Conservation (phyloP, 2,113 vertebrate species). For the Candoia aspera region DNA sequence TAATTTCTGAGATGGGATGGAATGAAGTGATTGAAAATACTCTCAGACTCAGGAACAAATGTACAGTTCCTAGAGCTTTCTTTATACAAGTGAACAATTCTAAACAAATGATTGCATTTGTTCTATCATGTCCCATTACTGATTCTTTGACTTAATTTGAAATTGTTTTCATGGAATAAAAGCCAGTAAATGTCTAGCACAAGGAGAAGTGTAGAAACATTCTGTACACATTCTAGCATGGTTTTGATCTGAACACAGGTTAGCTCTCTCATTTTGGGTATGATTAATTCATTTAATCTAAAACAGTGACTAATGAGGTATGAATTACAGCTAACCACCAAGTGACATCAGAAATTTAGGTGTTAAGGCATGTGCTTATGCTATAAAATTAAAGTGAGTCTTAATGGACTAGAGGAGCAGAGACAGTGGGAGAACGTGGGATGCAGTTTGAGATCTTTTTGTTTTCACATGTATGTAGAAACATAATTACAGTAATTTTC, state of each 20-base stretch:
- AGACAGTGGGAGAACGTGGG: not conserved
- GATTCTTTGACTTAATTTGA: not conserved
- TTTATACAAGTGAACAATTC: slow-evolving; percentile 13
- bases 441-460: not conserved
- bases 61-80: not conserved
- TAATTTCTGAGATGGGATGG: not conserved
- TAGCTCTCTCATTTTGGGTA: slow-evolving; percentile 43
- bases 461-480: slow-evolving; percentile 7
- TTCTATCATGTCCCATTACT: not conserved
- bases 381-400: not conserved
- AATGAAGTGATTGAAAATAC: not conserved
- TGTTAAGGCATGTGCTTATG: not conserved
- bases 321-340: slow-evolving; percentile 25
- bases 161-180: not conserved
- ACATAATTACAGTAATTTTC: not conserved
- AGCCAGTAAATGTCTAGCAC: not conserved
- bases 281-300: slow-evolving; percentile 10
- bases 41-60: not conserved
- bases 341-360: slow-evolving; percentile 23
- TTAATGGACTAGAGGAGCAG: not conserved
- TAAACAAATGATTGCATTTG: not conserved
- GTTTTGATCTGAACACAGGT: slow-evolving; percentile 15
- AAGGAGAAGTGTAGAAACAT: slow-evolving; percentile 16
- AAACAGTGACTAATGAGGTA: slow-evolving; percentile 33
- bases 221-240: not conserved